Evolutionary conservation across 2,113 vertebrate species (phyloP).

Genomic region (Morone saxatilis): DNA sequence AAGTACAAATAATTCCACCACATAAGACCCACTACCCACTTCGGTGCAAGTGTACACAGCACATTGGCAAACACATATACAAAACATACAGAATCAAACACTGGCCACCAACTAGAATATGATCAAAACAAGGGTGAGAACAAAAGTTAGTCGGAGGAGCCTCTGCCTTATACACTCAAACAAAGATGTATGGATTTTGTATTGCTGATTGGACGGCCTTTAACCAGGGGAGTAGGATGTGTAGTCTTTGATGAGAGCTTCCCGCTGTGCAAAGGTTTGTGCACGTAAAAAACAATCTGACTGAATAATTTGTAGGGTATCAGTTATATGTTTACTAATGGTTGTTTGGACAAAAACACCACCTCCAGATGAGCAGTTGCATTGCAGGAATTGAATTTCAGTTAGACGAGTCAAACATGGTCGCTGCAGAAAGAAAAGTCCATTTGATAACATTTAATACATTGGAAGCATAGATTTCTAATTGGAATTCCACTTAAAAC

Average conservation of each 20-base stretch:
- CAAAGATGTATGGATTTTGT: constrained; percentile 57
- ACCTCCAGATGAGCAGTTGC: background rate
- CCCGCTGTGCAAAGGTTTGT: constrained; percentile 57
- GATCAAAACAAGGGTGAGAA: constrained; percentile 69
- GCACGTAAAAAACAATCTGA: constrained; percentile 67
- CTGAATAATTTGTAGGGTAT: constrained; percentile 40
- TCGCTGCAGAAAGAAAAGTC: background rate
- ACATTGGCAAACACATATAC: constrained; percentile 52
- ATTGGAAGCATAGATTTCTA: background rate
- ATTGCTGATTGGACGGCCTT: constrained; percentile 56
- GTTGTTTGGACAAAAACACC: constrained; percentile 30
- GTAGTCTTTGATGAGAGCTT: constrained; percentile 64
- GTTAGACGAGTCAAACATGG: background rate
- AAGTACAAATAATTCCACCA: constrained; percentile 70
- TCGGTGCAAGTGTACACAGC: constrained; percentile 40
- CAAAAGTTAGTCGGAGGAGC: constrained; percentile 47
- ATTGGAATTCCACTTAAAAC: constrained; percentile 1
- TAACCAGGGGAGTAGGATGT: constrained; percentile 57
- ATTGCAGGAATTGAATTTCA: background rate
- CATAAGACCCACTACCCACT: constrained; percentile 57
- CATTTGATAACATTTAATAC: background rate
- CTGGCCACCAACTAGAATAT: constrained; percentile 53
- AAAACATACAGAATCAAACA: constrained; percentile 57
- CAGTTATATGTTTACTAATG: constrained; percentile 25
- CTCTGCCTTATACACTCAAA: constrained; percentile 31